A percentile compares a stretch with the other conserved stretches of the same genome.
phyloP scores from a whole-genome alignment of 2,797 vertebrate genomes.

The Ibycter americanus region DNA sequence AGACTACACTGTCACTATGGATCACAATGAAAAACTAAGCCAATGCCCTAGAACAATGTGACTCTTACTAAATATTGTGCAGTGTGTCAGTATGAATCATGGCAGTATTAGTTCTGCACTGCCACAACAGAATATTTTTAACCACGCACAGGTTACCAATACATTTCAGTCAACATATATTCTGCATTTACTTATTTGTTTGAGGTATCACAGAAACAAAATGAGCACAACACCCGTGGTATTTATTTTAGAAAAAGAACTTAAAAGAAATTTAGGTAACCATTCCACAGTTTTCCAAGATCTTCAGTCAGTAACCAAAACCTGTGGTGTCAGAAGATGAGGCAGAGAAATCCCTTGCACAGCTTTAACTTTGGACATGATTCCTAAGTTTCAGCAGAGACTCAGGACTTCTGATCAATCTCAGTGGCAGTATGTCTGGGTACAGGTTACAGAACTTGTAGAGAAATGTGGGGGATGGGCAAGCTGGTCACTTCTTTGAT shows the following conservation, averaged over 20 bases:
- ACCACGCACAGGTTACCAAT: not conserved
- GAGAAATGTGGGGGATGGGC: not conserved
- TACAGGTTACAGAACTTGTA: not conserved
- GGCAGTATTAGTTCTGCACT: constrained; percentile 4
- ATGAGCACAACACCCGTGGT: not conserved
- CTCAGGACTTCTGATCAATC: not conserved
- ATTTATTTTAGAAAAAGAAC: not conserved
- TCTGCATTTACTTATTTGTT: not conserved
- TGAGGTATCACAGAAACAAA: not conserved
- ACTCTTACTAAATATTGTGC: constrained; percentile 28
- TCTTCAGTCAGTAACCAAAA: not conserved
- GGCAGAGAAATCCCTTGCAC: not conserved
- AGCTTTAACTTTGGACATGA: not conserved
- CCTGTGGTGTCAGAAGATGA: not conserved
- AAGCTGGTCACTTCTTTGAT: not conserved
- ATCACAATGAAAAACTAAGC: constrained; percentile 37
- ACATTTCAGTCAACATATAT: not conserved
- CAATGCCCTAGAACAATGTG: not conserved
- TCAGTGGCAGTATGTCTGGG: not conserved
- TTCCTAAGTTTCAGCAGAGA: not conserved
- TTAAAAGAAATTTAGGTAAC: not conserved
- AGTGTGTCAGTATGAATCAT: constrained; percentile 25
- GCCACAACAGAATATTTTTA: not conserved
- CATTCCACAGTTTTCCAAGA: not conserved
- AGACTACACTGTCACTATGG: not conserved